Evolutionary conservation across 2,888 invertebrate species (phyloP).

Genomic region (Drosophila ustulata): DNA sequence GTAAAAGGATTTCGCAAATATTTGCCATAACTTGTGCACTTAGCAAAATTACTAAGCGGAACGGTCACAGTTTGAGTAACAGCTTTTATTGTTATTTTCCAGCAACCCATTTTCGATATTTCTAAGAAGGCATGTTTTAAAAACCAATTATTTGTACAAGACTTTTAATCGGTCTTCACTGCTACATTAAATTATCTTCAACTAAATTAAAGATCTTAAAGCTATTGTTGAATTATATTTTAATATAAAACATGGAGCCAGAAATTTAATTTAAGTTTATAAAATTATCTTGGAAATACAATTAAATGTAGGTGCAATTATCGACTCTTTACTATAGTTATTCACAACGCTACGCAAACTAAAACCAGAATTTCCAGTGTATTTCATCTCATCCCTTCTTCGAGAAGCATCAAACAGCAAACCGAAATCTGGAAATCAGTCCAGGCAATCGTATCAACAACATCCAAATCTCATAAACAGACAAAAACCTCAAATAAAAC

Average conservation of each 20-base stretch:
- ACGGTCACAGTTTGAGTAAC: neutral
- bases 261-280: too few relatives aligned
- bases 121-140: too few relatives aligned
- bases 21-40: slow-evolving; percentile 48
- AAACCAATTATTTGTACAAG: neutral
- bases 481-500: slow-evolving; percentile 68
- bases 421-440: slow-evolving; percentile 53
- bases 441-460: slow-evolving; percentile 68
- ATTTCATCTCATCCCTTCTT: slow-evolving; percentile 38
- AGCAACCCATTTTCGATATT: neutral
- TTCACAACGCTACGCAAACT: too few relatives aligned
- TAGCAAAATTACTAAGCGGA: slow-evolving; percentile 34
- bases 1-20: slow-evolving; percentile 59
- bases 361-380: slow-evolving; percentile 49
- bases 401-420: slow-evolving; percentile 38
- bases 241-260: too few relatives aligned
- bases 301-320: too few relatives aligned
- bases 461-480: slow-evolving; percentile 66
- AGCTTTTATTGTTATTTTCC: neutral
- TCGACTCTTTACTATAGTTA: too few relatives aligned
- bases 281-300: too few relatives aligned
- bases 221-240: too few relatives aligned
- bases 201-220: too few relatives aligned
- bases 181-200: too few relatives aligned
- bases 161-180: too few relatives aligned